Percentiles rank a stretch among this genome's conserved stretches.
Evolutionary conservation across 2,797 vertebrate species (phyloP).

Genomic region (Darevskia mixta): DNA sequence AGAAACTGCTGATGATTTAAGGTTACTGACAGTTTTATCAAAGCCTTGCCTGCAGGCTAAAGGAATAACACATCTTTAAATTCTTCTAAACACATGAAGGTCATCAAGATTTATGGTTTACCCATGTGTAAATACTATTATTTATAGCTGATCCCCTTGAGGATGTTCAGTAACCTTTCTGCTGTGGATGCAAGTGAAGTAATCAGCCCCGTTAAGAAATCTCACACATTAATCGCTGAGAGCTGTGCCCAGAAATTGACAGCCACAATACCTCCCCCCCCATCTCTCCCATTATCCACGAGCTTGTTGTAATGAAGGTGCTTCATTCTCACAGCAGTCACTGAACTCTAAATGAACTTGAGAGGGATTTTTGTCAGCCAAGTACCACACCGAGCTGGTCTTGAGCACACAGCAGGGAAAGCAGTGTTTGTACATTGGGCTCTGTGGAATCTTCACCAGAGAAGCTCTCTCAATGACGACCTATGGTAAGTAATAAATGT

Average conservation of each 20-base stretch:
- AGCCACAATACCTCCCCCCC: slow-evolving; percentile 15
- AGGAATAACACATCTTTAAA: slow-evolving; percentile 70
- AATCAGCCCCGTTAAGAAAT: slow-evolving; percentile 46
- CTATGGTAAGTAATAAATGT: slow-evolving; percentile 40
- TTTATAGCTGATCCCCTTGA: slow-evolving; percentile 70
- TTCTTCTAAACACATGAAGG: slow-evolving; percentile 70
- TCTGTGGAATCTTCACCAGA: slow-evolving; percentile 58
- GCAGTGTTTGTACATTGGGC: slow-evolving; percentile 53
- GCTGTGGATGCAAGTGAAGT: slow-evolving; percentile 61
- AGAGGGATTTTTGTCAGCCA: slow-evolving; percentile 35
- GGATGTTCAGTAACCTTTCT: slow-evolving; percentile 73
- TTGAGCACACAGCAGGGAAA: slow-evolving; percentile 28
- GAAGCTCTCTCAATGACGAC: slow-evolving; percentile 48
- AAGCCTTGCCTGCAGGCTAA: slow-evolving; percentile 66
- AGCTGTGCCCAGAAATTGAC: slow-evolving; percentile 49
- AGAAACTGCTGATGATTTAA: too few relatives aligned
- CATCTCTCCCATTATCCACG: not conserved
- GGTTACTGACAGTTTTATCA: slow-evolving; percentile 73
- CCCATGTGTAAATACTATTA: slow-evolving; percentile 71
- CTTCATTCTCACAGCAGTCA: slow-evolving; percentile 47
- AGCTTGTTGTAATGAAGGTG: slow-evolving; percentile 63
- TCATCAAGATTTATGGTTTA: slow-evolving; percentile 74
- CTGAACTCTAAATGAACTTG: slow-evolving; percentile 59
- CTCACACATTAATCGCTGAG: slow-evolving; percentile 56
- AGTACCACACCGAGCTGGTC: slow-evolving; percentile 40